Base-by-base conservation (phyloP, 1,140 invertebrate genomes). In the Drosophila gunungcola region DNA sequence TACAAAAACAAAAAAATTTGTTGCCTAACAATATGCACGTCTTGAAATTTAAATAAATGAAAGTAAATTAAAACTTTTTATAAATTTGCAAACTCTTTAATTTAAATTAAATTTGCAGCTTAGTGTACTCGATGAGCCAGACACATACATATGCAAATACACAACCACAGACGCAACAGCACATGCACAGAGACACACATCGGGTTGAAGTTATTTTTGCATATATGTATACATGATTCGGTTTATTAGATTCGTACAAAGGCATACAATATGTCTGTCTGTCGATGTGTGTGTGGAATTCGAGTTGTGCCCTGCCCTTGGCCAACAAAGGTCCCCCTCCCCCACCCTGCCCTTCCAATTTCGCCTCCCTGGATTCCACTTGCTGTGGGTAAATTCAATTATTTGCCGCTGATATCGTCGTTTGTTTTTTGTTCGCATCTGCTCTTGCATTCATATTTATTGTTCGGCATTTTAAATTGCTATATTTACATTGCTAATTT, bases 401-500 rank as follows among this genome's bases (percentile, higher is more conserved):
- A 86, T 88, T 88, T 86, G 78, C 61, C 74, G 83, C 83, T 88
- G 83, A 88, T 86, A 86, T 86, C 83, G 78, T 83, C 83, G 83
- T 86, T 86, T 86, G 83, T 86, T 88, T 86, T 82, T 75, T 63
- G 76, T 73, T 48, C 73, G 62, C 43, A n/a, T n/a, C n/a, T 63
- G 74, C 79, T 88, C 68, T 88, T 82, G 76, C 82, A 88, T 88
- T 83, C 83, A 88, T 88, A 88, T 88, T 88, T 88, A 88, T 88
- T 88, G 83, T 88, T 73, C 76, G 72, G 79, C 79, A 88, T 88
- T 88, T 88, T 88, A 88, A 88, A 88, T 88, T 88, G 83, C 83
- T 77, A 88, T 88, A 88, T 88, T 88, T 88, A 88, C 83, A 88
- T 88, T 88, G 83, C 83, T 88, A 88, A 88, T 88, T 88, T 77